Conservation (phyloP, 2,113 vertebrate genomes). For the Amazona vittata region DNA sequence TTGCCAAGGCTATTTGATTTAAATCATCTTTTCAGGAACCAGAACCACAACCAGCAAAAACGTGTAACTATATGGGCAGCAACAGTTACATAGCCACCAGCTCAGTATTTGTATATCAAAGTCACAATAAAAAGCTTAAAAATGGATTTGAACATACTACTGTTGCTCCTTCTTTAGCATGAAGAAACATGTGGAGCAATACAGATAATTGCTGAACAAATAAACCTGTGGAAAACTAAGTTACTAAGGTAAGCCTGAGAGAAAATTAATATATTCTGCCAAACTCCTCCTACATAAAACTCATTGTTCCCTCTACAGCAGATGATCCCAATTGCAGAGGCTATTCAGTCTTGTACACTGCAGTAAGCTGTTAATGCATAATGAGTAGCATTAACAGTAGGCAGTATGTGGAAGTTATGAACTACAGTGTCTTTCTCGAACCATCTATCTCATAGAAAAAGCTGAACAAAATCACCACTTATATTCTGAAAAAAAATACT, state of each 20-base stretch:
- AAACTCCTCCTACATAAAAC: neutral
- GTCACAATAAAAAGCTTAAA: neutral
- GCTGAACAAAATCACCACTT: neutral
- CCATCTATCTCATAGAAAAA: neutral
- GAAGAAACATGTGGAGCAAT: neutral
- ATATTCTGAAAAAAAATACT: neutral
- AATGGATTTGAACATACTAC: neutral
- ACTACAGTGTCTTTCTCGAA: neutral
- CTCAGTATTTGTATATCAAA: neutral
- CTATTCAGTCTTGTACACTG: neutral
- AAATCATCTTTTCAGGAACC: neutral
- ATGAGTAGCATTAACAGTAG: neutral
- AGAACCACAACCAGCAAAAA: neutral
- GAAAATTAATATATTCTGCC: neutral
- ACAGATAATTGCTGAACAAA: neutral
- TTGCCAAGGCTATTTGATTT: neutral
- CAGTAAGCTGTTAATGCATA: neutral
- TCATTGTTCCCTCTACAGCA: neutral
- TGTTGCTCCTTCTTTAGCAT: neutral
- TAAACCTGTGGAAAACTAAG: neutral
- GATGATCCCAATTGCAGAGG: neutral
- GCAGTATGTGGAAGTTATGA: neutral
- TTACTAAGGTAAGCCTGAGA: neutral
- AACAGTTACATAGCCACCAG: neutral
- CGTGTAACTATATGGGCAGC: neutral